A percentile compares a stretch with the other conserved stretches of the same genome.
Evolutionary conservation across 2,797 vertebrate species (phyloP).

Genomic region (Cichlasoma orientale): DNA sequence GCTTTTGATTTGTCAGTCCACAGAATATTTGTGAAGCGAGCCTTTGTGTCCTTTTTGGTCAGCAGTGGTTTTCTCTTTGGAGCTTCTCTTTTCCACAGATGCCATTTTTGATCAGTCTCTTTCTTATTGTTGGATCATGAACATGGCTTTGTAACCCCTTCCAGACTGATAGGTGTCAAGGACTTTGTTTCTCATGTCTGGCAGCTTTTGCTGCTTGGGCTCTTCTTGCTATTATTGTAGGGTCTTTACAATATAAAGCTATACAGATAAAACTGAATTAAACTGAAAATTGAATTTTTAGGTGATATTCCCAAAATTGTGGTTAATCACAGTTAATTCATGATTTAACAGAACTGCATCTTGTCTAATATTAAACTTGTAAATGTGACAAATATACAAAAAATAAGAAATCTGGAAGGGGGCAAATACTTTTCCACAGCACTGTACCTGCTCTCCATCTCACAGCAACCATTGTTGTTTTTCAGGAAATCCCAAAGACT

Average conservation of each 20-base stretch:
- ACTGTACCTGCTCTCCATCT: background rate
- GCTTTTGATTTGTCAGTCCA: no score
- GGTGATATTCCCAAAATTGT: no score
- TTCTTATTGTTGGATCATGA: no score
- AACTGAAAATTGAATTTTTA: no score
- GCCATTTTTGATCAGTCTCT: no score
- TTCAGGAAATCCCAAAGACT: constrained; percentile 94
- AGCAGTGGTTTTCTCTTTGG: background rate
- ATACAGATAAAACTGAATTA: no score
- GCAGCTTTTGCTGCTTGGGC: no score
- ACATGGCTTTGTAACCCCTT: background rate
- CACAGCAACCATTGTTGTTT: background rate
- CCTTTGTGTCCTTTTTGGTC: background rate
- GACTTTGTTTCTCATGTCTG: background rate
- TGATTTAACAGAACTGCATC: background rate
- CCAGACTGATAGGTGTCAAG: background rate
- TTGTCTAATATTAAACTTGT: background rate
- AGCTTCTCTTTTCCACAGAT: background rate
- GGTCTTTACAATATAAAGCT: no score
- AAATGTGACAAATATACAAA: background rate
- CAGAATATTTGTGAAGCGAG: background rate
- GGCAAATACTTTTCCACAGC: background rate
- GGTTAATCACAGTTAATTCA: no score
- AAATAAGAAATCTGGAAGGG: background rate
- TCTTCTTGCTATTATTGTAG: no score